These are phyloP conservation scores for Haemorhous mexicanus DNA, from an alignment of 2,113 vertebrate genomes.

Conservation along the genomic window DNA sequence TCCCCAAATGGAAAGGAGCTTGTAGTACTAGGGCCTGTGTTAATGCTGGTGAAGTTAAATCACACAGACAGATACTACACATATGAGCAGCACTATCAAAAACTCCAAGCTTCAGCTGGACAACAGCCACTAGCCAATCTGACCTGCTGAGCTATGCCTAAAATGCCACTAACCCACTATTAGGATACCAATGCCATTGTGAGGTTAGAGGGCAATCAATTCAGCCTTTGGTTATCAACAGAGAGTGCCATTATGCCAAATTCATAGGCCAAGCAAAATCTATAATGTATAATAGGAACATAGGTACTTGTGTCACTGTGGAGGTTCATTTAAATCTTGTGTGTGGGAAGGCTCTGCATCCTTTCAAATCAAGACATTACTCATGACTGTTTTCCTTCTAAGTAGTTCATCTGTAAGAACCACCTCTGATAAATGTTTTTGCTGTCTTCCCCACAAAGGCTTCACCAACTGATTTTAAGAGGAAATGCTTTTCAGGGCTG, in stretches of 20 bases:
- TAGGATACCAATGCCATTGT: background rate
- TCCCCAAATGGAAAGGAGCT: background rate
- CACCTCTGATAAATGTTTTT: background rate
- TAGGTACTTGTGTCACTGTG: background rate
- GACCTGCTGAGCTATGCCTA: background rate
- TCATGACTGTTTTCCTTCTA: background rate
- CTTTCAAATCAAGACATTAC: background rate
- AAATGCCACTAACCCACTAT: background rate
- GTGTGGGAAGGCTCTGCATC: background rate
- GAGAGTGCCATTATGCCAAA: background rate
- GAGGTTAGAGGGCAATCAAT: background rate
- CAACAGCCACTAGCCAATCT: background rate
- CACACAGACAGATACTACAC: background rate
- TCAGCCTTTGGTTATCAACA: background rate
- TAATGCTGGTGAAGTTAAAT: background rate
- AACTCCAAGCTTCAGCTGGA: background rate
- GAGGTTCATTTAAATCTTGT: background rate
- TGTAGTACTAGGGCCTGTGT: background rate
- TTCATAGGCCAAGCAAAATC: background rate
- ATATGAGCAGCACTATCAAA: background rate
- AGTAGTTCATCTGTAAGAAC: background rate
- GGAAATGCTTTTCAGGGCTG: background rate
- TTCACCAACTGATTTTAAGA: background rate
- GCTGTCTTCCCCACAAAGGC: background rate
- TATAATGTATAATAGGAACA: background rate